Conservation (phyloP, 1,140 invertebrate genomes). For the Ganaspis sp. region DNA sequence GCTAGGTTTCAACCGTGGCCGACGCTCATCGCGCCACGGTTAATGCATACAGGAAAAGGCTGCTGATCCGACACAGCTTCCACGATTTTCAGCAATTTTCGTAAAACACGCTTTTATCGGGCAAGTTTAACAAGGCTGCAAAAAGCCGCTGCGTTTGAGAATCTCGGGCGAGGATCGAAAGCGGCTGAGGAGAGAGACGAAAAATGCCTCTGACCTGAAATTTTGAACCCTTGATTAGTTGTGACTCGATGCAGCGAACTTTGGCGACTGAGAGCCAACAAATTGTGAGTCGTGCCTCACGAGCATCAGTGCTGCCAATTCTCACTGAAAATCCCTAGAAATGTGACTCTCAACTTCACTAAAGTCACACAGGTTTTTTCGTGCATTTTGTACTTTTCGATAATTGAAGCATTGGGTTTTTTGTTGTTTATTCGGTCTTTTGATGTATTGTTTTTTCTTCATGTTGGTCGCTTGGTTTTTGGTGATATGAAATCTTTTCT, state of each 20-base stretch:
- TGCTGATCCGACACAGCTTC: background rate
- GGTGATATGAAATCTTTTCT: no score
- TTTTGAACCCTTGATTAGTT: conserved; percentile 45
- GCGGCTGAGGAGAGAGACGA: conserved; percentile 31
- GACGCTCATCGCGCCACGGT: conserved; percentile 22
- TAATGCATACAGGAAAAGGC: background rate
- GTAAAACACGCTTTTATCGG: no score
- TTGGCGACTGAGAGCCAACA: conserved; percentile 64
- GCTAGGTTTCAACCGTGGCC: conserved; percentile 4
- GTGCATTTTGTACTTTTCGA: background rate
- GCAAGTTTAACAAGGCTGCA: no score
- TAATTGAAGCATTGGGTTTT: no score
- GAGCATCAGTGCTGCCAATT: conserved; percentile 55
- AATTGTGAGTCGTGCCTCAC: conserved; percentile 62
- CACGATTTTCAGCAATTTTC: background rate
- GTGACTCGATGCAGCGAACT: conserved; percentile 67
- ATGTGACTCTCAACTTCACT: background rate
- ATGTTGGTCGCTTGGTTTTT: no score
- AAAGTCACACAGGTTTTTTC: background rate
- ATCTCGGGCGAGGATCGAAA: conserved; percentile 18
- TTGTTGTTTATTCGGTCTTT: no score
- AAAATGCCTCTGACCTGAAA: conserved; percentile 40
- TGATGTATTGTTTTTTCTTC: no score
- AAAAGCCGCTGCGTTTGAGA: conserved; percentile 33
- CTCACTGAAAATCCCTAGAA: background rate